Percentiles rank a stretch among this genome's conserved stretches.
Conservation (phyloP, 1,140 invertebrate genomes). For the Alviniconcha marisindica region DNA sequence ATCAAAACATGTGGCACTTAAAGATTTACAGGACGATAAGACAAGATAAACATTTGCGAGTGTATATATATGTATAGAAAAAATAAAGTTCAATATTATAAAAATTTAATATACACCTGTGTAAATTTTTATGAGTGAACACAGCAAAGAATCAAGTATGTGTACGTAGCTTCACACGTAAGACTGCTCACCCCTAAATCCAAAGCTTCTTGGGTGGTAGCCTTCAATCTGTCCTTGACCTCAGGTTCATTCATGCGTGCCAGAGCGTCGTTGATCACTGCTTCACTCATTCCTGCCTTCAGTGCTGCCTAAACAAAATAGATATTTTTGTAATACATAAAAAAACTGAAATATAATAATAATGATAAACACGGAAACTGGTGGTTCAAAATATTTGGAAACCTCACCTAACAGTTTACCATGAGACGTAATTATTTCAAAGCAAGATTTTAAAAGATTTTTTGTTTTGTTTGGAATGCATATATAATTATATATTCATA, state of each 20-base stretch:
- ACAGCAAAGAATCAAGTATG: background rate
- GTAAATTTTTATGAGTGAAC: background rate
- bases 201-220: conserved; percentile 61
- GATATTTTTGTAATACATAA: too few relatives aligned
- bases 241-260: conserved; percentile 49
- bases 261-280: conserved; percentile 54
- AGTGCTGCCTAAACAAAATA: conserved; percentile 62
- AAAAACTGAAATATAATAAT: too few relatives aligned
- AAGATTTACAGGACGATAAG: too few relatives aligned
- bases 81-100: conserved; percentile 6
- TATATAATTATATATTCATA: too few relatives aligned
- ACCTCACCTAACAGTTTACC: too few relatives aligned
- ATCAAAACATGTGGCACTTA: too few relatives aligned
- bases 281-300: conserved; percentile 60
- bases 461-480: too few relatives aligned
- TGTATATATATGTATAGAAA: background rate
- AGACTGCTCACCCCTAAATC: conserved; percentile 55
- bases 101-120: background rate
- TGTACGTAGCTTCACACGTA: background rate
- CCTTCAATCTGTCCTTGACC: conserved; percentile 64
- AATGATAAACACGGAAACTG: too few relatives aligned
- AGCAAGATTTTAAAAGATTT: too few relatives aligned
- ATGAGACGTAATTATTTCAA: too few relatives aligned
- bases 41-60: too few relatives aligned
- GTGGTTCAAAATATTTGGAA: too few relatives aligned